Evolutionary conservation across 2,888 invertebrate species (phyloP).

Genomic region (Sphaeridia pumilis): DNA sequence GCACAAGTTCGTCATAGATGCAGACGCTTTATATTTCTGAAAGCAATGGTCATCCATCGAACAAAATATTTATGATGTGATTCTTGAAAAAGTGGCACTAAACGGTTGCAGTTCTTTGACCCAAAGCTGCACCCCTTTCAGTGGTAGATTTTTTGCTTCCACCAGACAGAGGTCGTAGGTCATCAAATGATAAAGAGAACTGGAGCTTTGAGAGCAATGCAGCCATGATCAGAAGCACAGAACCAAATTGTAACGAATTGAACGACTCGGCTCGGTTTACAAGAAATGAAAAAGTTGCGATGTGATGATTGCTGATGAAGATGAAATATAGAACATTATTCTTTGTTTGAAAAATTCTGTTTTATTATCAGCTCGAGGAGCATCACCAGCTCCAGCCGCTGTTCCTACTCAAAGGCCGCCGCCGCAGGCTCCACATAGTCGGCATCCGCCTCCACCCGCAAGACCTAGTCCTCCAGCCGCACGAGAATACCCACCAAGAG

Average conservation of each 20-base stretch:
- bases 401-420: constrained; percentile 6
- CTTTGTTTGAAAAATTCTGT: not conserved
- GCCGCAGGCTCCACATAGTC: constrained; percentile 1
- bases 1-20: too few relatives aligned
- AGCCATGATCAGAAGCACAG: too few relatives aligned
- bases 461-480: constrained; percentile 8
- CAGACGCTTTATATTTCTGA: not conserved
- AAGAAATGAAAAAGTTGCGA: too few relatives aligned
- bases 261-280: too few relatives aligned
- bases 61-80: not conserved
- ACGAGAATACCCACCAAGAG: not conserved
- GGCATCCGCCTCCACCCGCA: not conserved
- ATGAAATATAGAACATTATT: not conserved
- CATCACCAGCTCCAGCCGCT: constrained; percentile 7
- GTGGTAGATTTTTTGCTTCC: constrained; percentile 1
- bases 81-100: constrained; percentile 7
- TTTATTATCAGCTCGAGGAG: constrained; percentile 6
- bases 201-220: too few relatives aligned
- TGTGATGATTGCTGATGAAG: not conserved
- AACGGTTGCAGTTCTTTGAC: constrained; percentile 35
- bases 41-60: not conserved
- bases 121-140: constrained; percentile 33
- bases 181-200: too few relatives aligned
- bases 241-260: too few relatives aligned
- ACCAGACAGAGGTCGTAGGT: too few relatives aligned